Percentiles rank a stretch among this genome's conserved stretches.
Evolutionary conservation across 2,113 vertebrate species (phyloP).

Genomic region (Oreocharis arfaki): DNA sequence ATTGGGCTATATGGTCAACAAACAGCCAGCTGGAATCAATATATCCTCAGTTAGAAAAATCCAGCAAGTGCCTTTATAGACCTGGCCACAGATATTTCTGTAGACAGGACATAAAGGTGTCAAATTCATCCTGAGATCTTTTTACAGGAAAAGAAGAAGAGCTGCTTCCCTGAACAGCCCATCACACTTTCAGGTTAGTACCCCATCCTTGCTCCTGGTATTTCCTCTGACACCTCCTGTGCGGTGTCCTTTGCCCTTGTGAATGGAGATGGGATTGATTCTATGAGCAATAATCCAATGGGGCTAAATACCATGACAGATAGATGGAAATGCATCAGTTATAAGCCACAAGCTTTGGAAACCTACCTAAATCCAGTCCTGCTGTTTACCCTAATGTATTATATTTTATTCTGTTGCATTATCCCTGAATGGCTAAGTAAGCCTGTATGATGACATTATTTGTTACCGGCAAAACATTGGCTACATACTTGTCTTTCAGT

Average conservation of each 20-base stretch:
- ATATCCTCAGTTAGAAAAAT: background rate
- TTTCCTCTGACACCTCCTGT: background rate
- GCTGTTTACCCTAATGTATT: background rate
- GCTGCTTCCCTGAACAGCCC: background rate
- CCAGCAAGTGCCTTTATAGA: background rate
- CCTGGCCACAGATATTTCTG: background rate
- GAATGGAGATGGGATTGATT: background rate
- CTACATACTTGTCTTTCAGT: background rate
- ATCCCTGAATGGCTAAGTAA: background rate
- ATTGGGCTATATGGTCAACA: background rate
- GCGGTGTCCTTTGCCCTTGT: background rate
- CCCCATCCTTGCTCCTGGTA: background rate
- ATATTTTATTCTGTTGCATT: constrained; percentile 1
- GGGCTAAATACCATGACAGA: background rate
- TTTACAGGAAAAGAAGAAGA: background rate
- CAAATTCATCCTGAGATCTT: background rate
- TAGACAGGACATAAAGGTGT: background rate
- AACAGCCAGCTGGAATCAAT: background rate
- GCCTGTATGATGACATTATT: background rate
- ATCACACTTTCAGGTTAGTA: background rate
- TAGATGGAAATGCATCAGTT: background rate
- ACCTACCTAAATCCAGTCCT: background rate
- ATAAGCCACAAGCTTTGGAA: background rate
- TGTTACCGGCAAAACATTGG: background rate
- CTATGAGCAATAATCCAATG: background rate